Base-by-base conservation (phyloP, 2,888 invertebrate species). In the Dorcus hopei region DNA sequence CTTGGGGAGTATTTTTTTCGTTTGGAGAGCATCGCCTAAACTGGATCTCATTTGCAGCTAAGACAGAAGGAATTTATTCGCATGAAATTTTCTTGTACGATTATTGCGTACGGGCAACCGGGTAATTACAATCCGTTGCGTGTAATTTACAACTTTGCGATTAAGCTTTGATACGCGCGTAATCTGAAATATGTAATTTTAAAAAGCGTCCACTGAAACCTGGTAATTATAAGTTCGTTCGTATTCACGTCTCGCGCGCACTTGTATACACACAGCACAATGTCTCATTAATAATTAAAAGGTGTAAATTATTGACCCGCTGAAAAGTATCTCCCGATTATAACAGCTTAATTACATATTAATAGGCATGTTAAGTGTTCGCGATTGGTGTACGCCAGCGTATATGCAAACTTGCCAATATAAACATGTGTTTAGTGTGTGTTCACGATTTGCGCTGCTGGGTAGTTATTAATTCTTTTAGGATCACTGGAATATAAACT, bases 301-400 rank as follows among this genome's bases (percentile, higher is more conserved):
- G 58, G 60, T 60, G 64, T 64, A 64, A 64, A 64, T 64, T 62
- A 62, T 59, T 53, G 49, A 53, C 48, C 42, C 52, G 61, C 48
- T 60, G 61, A 61, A 62, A 64, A 52, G 60, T 55, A 61, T 59
- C 61, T 57, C 39, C 52, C 48, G 58, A 62, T 62, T 64, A 64
- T 62, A 62, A 62, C 62, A 58, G 53, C 55, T 57, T 64, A 62
- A 62, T 64, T 64, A 55, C 58, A 55, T 58, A 60, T 60, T 62
- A 64, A 62, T 62, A 57, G 55, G 42, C 54, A 57, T 58, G 63
- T 61, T 65, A 61, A 64, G 58, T 60, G 51, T 33, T 53, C 40
- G 11, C 42, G 19, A 33, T 43, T 53, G 33, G 38, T 14, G 50
- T 38, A 23, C 41, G 16, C n/a, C 40, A n/a, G 41, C 40, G 40